Conservation (phyloP, 2,888 invertebrate species). For the Meganola albula region DNA sequence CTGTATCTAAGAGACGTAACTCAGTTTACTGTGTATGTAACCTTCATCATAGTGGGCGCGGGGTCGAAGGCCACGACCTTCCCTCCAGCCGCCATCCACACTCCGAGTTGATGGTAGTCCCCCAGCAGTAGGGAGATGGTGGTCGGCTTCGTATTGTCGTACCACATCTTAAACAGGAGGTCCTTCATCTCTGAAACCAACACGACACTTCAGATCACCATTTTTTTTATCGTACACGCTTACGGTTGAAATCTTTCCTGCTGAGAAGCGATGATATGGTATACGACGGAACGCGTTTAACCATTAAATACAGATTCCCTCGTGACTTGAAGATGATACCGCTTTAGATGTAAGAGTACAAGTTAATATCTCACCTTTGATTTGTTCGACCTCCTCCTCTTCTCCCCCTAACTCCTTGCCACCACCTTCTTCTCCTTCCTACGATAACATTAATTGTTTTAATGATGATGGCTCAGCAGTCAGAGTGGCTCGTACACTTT, state of each 20-base stretch:
- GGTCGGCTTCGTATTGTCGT: slow-evolving; percentile 48
- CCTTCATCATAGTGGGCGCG: slow-evolving; percentile 46
- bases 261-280: no score
- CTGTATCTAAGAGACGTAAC: no score
- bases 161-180: slow-evolving; percentile 55
- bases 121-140: slow-evolving; percentile 48
- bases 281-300: no score
- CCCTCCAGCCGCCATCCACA: slow-evolving; percentile 61
- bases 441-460: slow-evolving; percentile 5
- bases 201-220: no score
- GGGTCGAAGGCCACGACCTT: slow-evolving; percentile 66
- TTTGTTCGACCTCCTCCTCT: slow-evolving; percentile 36
- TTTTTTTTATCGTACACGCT: no score
- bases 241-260: no score
- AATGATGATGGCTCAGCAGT: no score
- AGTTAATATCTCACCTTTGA: slow-evolving; percentile 59
- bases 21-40: no score
- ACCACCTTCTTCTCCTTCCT: slow-evolving; percentile 57
- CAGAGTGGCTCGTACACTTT: background rate
- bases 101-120: slow-evolving; percentile 65
- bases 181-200: slow-evolving; percentile 58
- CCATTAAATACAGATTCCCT: no score
- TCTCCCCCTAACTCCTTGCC: slow-evolving; percentile 41
- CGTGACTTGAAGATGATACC: no score
- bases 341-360: no score